Evolutionary conservation across 2,888 invertebrate genomes (phyloP).

Genomic region (Ganaspis brasiliensis): DNA sequence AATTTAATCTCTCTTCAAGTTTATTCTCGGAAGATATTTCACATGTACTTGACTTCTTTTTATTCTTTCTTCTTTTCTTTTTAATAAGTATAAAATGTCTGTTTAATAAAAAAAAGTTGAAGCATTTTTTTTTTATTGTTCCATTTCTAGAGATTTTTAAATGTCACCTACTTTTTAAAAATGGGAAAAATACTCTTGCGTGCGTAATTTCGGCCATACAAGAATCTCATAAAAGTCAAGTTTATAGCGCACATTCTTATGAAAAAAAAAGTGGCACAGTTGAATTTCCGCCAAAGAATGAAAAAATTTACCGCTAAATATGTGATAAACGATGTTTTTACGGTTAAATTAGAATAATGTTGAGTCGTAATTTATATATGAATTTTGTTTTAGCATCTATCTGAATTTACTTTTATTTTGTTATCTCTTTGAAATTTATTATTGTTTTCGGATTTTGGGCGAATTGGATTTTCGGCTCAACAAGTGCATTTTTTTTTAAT

Average conservation of each 20-base stretch:
- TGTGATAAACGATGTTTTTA: background rate
- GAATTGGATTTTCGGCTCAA: too few species aligned
- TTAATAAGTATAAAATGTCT: background rate
- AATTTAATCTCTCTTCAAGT: background rate
- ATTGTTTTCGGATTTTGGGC: too few species aligned
- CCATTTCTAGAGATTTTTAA: too few species aligned
- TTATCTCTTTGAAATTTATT: too few species aligned
- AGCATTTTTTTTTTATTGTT: too few species aligned
- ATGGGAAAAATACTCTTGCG: background rate
- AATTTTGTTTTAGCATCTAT: constrained; percentile 17
- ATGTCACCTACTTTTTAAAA: background rate
- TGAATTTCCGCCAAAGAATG: background rate
- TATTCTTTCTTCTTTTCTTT: background rate
- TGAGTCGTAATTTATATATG: background rate
- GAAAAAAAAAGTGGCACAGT: constrained; percentile 14
- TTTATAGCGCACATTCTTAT: background rate
- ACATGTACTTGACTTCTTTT: background rate
- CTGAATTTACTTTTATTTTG: too few species aligned
- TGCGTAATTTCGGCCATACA: constrained; percentile 9
- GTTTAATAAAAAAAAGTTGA: too few species aligned
- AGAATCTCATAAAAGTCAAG: constrained; percentile 18
- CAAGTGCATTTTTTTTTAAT: too few species aligned
- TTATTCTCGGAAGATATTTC: background rate
- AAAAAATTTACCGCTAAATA: background rate
- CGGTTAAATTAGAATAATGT: constrained; percentile 34